phyloP scores from a whole-genome alignment of 2,113 vertebrate species.

The Sphyrna mokarran region DNA sequence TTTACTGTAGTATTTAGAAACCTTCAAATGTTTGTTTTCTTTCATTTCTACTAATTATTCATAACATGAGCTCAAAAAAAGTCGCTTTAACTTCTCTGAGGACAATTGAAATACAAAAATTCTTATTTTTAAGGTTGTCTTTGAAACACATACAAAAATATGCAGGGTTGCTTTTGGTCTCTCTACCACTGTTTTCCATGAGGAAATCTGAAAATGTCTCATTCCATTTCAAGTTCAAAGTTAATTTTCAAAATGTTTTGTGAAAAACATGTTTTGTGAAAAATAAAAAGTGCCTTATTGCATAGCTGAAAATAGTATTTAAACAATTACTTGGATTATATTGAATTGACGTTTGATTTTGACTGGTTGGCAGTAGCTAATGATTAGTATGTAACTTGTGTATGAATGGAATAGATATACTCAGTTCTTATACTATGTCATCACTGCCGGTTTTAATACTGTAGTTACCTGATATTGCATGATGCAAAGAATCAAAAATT shows the following conservation, averaged over 20 bases:
- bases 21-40: background rate
- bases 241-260: background rate
- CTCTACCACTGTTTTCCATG: background rate
- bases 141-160: background rate
- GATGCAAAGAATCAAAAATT: background rate
- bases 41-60: background rate
- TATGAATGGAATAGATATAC: background rate
- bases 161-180: background rate
- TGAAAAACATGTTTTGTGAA: background rate
- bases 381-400: background rate
- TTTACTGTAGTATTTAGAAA: background rate
- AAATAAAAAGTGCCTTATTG: slow-evolving; percentile 23
- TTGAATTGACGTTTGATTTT: background rate
- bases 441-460: background rate
- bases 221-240: background rate
- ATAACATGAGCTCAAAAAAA: background rate
- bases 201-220: background rate
- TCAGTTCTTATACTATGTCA: background rate
- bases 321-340: background rate
- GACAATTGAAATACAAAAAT: background rate
- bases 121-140: background rate
- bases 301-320: background rate
- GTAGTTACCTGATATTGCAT: background rate
- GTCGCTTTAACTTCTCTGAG: background rate
- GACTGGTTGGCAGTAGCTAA: background rate